These are phyloP conservation scores for Odiellus spinosus DNA, from an alignment of 2,888 invertebrate genomes.

Conservation along the genomic window DNA sequence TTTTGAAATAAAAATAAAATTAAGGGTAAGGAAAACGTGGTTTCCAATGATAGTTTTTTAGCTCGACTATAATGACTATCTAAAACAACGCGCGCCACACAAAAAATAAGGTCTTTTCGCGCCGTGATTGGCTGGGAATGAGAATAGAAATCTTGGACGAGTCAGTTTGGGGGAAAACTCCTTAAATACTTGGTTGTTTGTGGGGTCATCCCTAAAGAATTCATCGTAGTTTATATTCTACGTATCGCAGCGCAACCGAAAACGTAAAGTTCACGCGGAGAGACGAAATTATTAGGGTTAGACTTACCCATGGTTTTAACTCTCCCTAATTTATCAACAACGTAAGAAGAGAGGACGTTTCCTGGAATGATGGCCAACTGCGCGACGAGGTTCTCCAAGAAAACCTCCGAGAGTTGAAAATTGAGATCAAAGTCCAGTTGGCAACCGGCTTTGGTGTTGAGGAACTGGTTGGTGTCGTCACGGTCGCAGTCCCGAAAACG, in stretches of 20 bases:
- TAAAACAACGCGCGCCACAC: neutral
- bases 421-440: constrained; percentile 40
- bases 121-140: no score
- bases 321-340: constrained; percentile 32
- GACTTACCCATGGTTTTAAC: constrained; percentile 33
- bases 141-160: no score
- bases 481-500: constrained; percentile 42
- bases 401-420: constrained; percentile 39
- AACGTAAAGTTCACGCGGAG: no score
- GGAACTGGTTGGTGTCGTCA: constrained; percentile 37
- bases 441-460: constrained; percentile 32
- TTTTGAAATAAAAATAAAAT: neutral
- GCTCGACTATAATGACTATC: neutral
- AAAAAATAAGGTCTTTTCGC: neutral
- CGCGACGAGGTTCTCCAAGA: constrained; percentile 34
- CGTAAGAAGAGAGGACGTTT: constrained; percentile 31
- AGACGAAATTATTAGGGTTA: no score
- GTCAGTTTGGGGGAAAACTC: no score
- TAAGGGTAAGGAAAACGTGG: neutral
- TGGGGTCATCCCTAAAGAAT: no score
- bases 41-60: neutral
- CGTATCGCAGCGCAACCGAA: no score
- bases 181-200: no score
- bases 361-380: constrained; percentile 35
- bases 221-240: no score